A percentile compares a stretch with the other conserved stretches of the same genome.
Evolutionary conservation across 1,140 invertebrate species (phyloP).

Genomic region (Drosophila pachea): DNA sequence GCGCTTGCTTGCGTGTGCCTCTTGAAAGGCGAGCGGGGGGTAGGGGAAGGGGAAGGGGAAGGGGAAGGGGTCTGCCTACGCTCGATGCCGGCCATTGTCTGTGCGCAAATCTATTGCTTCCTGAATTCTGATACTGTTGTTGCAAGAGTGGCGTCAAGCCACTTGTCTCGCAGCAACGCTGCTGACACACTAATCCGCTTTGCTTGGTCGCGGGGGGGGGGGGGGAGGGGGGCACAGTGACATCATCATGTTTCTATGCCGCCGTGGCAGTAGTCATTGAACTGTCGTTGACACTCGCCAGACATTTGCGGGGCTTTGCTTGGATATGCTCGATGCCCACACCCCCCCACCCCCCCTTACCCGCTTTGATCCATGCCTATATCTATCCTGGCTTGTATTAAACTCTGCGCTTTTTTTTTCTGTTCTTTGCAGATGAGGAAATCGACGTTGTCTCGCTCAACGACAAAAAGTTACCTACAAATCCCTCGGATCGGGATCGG

Average conservation of each 20-base stretch:
- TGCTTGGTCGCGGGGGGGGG: slow-evolving; percentile 26
- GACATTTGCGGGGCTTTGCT: slow-evolving; percentile 39
- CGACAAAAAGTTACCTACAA: slow-evolving; percentile 83
- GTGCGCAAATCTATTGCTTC: slow-evolving; percentile 74
- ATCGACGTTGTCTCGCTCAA: slow-evolving; percentile 88
- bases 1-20: background rate
- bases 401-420: slow-evolving; percentile 17
- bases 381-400: background rate
- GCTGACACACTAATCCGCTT: slow-evolving; percentile 72
- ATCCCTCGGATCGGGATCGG: slow-evolving; percentile 83
- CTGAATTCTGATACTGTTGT: slow-evolving; percentile 68
- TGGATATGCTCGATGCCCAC: background rate
- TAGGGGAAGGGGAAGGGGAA: too few relatives aligned
- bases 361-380: background rate
- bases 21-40: too few relatives aligned
- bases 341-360: too few relatives aligned
- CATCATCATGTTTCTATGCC: slow-evolving; percentile 22
- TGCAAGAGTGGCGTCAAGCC: slow-evolving; percentile 37
- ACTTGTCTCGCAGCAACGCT: slow-evolving; percentile 30
- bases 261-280: slow-evolving; percentile 26
- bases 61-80: too few relatives aligned
- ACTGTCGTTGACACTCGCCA: slow-evolving; percentile 45
- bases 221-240: background rate
- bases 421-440: slow-evolving; percentile 86
- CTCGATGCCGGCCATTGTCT: slow-evolving; percentile 8